Conservation (phyloP, 2,113 vertebrate genomes). For the Benthochromis sp. region DNA sequence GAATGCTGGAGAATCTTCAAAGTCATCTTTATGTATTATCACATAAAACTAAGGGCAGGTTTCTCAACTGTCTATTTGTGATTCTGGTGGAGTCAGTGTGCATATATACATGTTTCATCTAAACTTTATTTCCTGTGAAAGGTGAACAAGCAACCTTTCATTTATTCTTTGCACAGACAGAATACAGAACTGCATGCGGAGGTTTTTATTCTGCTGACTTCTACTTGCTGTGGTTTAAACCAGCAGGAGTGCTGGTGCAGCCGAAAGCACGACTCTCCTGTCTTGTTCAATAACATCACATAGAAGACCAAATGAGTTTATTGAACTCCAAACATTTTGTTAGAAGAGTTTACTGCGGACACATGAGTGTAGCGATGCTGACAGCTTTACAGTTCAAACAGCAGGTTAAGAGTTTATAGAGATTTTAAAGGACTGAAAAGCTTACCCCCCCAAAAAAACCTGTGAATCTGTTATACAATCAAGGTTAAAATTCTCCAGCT, state of each 20-base stretch:
- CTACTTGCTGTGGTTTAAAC: not conserved
- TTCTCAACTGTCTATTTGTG: not conserved
- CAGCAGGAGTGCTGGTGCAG: not conserved
- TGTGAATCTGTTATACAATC: not conserved
- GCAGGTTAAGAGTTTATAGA: not conserved
- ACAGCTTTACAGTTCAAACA: not conserved
- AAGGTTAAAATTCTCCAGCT: not conserved
- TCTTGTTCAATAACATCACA: not conserved
- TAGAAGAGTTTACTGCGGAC: not conserved
- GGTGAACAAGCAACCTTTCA: not conserved
- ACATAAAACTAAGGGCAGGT: not conserved
- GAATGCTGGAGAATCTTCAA: not conserved
- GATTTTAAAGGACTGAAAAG: not conserved
- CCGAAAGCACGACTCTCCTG: not conserved
- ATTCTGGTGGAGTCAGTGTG: not conserved
- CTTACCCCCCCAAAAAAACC: not conserved
- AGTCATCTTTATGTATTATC: not conserved
- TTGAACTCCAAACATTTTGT: not conserved
- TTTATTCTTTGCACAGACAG: not conserved
- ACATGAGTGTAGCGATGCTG: accelerated
- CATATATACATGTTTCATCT: not conserved
- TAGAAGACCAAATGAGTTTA: not conserved
- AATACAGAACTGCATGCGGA: not conserved
- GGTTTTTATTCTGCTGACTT: not conserved
- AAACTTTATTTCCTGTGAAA: not conserved